A percentile compares a stretch with the other conserved stretches of the same genome.
phyloP scores from a whole-genome alignment of 1,140 invertebrate species.

The Planococcus citri region DNA sequence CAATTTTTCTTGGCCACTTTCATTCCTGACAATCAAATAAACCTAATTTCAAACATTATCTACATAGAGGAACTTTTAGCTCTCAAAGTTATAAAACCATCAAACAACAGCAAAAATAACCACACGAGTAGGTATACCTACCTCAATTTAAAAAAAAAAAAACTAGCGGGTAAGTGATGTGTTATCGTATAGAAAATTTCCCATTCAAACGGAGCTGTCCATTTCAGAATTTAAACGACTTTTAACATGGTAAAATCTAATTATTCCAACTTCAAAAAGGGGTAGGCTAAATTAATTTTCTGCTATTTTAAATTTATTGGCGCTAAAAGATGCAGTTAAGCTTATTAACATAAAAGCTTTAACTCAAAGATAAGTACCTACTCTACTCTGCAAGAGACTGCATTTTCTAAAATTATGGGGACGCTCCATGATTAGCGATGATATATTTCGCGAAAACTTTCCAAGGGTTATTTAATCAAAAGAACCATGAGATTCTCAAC shows the following conservation, averaged over 20 bases:
- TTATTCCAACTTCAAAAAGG: background rate
- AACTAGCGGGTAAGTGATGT: too few species aligned
- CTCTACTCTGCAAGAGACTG: background rate
- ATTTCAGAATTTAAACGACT: background rate
- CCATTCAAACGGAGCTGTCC: too few species aligned
- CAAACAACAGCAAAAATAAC: too few species aligned
- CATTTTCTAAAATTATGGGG: background rate
- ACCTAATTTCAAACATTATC: too few species aligned
- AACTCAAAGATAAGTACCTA: background rate
- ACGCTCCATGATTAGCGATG: background rate
- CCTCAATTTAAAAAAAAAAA: too few species aligned
- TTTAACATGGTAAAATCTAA: background rate
- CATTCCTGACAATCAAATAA: too few species aligned
- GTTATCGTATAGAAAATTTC: too few species aligned
- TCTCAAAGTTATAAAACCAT: too few species aligned
- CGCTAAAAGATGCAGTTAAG: constrained; percentile 1
- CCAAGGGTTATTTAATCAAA: background rate
- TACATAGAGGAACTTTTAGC: too few species aligned
- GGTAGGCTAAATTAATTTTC: constrained; percentile 1
- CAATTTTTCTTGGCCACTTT: too few species aligned
- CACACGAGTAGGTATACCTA: too few species aligned
- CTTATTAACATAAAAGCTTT: constrained; percentile 4
- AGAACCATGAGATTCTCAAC: background rate
- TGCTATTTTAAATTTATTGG: background rate
- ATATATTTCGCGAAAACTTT: background rate